Evolutionary conservation across 2,797 vertebrate species (phyloP).

Genomic region (Aselliscus stoliczkanus): DNA sequence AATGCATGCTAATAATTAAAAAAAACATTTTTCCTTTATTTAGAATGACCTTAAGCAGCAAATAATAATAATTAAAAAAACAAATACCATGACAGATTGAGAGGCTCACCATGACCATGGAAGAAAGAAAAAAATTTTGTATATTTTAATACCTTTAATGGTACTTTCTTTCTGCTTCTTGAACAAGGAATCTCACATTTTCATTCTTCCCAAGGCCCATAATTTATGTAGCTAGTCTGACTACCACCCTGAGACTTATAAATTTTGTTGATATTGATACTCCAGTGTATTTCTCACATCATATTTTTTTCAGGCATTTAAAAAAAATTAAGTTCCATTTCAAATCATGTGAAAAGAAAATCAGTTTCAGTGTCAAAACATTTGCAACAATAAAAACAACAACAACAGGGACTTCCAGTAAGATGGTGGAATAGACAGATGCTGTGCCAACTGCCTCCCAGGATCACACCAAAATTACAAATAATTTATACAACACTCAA

Average conservation of each 20-base stretch:
- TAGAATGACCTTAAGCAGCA: background rate
- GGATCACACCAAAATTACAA: too few relatives aligned
- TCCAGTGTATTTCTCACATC: background rate
- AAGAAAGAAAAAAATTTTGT: background rate
- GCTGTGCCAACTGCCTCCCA: too few relatives aligned
- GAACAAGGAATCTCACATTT: background rate
- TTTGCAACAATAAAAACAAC: background rate
- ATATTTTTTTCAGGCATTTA: background rate
- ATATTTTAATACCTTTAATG: background rate
- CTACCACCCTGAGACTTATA: background rate
- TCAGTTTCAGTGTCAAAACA: background rate
- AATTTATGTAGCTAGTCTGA: background rate
- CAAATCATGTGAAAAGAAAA: background rate
- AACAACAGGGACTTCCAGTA: too few relatives aligned
- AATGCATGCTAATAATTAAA: background rate
- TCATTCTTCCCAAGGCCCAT: background rate
- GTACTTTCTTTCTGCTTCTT: background rate
- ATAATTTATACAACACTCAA: too few relatives aligned
- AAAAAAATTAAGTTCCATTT: conserved; percentile 14
- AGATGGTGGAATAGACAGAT: background rate
- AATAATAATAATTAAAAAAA: background rate
- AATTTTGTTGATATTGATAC: background rate
- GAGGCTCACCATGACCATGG: background rate
- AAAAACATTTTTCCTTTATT: background rate
- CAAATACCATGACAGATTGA: background rate